Evolutionary conservation across 1,140 invertebrate species (phyloP), one percentile per base, ranked within the genome.

Genomic region (Mactra quadrangularis): DNA sequence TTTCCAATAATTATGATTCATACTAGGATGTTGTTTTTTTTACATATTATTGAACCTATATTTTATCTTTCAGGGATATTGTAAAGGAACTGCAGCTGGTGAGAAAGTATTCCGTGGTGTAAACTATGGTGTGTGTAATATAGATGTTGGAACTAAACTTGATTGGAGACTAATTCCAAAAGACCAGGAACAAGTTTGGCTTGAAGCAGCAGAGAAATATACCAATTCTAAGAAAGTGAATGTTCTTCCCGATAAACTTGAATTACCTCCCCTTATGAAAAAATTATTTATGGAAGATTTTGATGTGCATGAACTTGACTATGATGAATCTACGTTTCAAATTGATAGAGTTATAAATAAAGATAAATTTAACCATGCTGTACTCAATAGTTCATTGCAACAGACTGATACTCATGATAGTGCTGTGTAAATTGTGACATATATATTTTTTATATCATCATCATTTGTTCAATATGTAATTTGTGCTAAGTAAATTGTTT

Each of bases 91-190:
- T 27, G 85, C 85, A 27, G 74, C 45, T 57, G 87, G 85, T 11
- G 72, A 77, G 33, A 86, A 84, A 41, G 60, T 85, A 31, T 87
- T 87, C 74, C 57, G 85, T 13, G 85, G 86, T 0, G 60, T 68
- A 33, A 53, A 75, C 15, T 72, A 47, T 29, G 82, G 78, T 4
- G 57, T 75, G 17, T 38, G 62, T 7, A 64, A 47, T n/a, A 87
- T 88, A 22, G 77, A 87, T 35, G 47, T 78, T 66, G 83, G 85
- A 33, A 22, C 60, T 33, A 84, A 87, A 55, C 25, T 33, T 15
- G 87, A 88, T 55, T 88, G 87, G 87, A 29, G 52, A 33, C 52
- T 88, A 15, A 77, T 88, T 13, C 85, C 83, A 0, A 86, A 74
- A 53, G 87, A 86, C 4, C 81, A 85, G 35, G 87, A 88, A 57